Evolutionary conservation across 2,113 vertebrate species (phyloP), one percentile per base, ranked within the genome.

Genomic region (Paedocypris sp.): DNA sequence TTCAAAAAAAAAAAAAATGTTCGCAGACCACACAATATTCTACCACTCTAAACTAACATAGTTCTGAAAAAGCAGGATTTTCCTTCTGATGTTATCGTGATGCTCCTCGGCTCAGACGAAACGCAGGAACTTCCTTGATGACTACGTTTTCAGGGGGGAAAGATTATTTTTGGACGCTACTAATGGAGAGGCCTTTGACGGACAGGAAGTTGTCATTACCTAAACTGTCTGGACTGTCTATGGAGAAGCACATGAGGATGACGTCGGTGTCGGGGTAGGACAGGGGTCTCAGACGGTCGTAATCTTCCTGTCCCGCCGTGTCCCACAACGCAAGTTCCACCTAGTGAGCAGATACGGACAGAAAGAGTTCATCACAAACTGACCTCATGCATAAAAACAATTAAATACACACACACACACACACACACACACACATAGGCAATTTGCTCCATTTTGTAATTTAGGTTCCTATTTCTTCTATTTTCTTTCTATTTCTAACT

Each of bases 161-260:
- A 19, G 15, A 25, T 5, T 23, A 36, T 36, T 4, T 6, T n/a
- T 22, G 29, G 3, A 28, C 31, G 12, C 9, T n/a, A 51, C 2
- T 11, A 9, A 6, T 11, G 3, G 13, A 39, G 12, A 16, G 39
- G n/a, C 38, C 18, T 41, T 28, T 16, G 13, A 1, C 2, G 3
- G 8, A 19, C 5, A 4, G 11, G 11, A 10, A 31, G 32, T n/a
- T 2, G 0, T 13, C 1, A 13, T 31, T 79, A 97, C 95, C 95
- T 38, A 99, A 88, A 77, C 94, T 99, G 57, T 98, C 94, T 0
- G 93, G 94, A 76, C 92, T 98, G 85, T 99, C 94, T 1, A 99
- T 90, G 41, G 95, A 99, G 66, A 98, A 99, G 75, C 95, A 99
- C 94, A 99, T 98, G 65, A 99, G 90, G 78, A 99, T 98, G 54